Evolutionary conservation across 2,113 vertebrate genomes (phyloP).

Genomic region (Polypterus bichir): DNA sequence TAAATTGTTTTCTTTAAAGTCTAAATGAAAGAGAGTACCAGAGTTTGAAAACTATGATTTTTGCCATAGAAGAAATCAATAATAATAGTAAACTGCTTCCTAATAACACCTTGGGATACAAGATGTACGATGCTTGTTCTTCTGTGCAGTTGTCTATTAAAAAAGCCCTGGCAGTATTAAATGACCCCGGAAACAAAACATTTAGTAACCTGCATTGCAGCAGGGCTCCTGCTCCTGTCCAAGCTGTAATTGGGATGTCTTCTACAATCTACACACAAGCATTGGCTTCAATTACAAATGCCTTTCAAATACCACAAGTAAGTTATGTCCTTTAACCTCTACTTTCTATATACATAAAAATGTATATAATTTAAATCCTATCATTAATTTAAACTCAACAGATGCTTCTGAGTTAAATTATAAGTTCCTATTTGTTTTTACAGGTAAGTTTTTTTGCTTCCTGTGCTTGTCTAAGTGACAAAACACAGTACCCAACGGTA

Average conservation of each 20-base stretch:
- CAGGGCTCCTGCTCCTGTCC: slow-evolving; percentile 36
- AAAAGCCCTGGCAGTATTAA: slow-evolving; percentile 28
- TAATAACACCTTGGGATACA: slow-evolving; percentile 38
- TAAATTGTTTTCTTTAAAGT: slow-evolving; percentile 28
- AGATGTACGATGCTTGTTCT: slow-evolving; percentile 38
- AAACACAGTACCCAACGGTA: slow-evolving; percentile 53
- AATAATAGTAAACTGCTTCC: slow-evolving; percentile 32
- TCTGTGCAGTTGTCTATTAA: slow-evolving; percentile 29
- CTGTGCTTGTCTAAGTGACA: slow-evolving; percentile 58
- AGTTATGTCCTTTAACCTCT: no score
- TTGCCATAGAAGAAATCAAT: slow-evolving; percentile 43
- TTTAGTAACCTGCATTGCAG: slow-evolving; percentile 22
- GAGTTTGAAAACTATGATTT: slow-evolving; percentile 37
- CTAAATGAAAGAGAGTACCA: slow-evolving; percentile 47
- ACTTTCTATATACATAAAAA: no score
- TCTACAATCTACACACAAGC: no score
- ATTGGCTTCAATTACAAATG: no score
- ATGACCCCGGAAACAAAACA: slow-evolving; percentile 24
- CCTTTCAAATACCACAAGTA: no score
- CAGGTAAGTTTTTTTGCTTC: slow-evolving; percentile 64
- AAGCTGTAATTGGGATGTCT: slow-evolving; percentile 53
- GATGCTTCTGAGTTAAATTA: no score
- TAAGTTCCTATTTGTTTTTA: no score
- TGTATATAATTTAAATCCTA: no score
- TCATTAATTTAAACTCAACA: no score